Evolutionary conservation across 1,140 invertebrate genomes (phyloP), one percentile per base, ranked within the genome.

Genomic region (Charaxes varanes): DNA sequence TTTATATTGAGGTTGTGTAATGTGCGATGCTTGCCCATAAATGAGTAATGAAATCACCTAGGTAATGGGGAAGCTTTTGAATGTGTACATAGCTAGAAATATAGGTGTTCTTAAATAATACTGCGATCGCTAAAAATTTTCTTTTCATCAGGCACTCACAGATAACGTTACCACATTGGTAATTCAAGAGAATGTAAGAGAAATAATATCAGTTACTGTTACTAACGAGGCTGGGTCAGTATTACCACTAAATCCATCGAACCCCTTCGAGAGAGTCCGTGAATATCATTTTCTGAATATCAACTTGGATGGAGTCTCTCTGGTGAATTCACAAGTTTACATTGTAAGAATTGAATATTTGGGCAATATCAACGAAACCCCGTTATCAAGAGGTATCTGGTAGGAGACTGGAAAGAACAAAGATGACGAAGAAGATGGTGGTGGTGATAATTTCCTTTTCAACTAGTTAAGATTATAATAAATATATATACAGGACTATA

Each of bases 291-390:
- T 79, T 38, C 35, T 82, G 8, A 65, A 51, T 50, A 51, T 82
- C 6, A 68, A 78, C 26, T 41, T 82, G 27, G 41, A 52, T 7
- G 73, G 74, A 14, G 16, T 47, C 0, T 65, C 66, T 2, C 43
- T 82, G 8, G 40, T 14, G 1, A 53, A 61, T n/a, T 62, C 50
- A 11, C 13, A 50, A 30, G 32, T 49, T 3, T 79, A 79, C 36
- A 33, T 17, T 2, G 15, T 80, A 3, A 60, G 32, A 7, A 57
- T 82, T 2, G 28, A 7, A 5, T 82, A 80, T 32, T 26, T 80
- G 4, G 78, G 78, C 11, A 72, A 78, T 33, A 82, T 82, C 7
- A 82, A 82, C 41, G 78, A 78, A 33, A 80, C 78, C n/a, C 78
- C 78, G 7, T 35, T 82, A 0, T 69, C 67, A 0, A 49, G 78